phyloP scores from a whole-genome alignment of 2,888 invertebrate species.

The Acronicta psi region DNA sequence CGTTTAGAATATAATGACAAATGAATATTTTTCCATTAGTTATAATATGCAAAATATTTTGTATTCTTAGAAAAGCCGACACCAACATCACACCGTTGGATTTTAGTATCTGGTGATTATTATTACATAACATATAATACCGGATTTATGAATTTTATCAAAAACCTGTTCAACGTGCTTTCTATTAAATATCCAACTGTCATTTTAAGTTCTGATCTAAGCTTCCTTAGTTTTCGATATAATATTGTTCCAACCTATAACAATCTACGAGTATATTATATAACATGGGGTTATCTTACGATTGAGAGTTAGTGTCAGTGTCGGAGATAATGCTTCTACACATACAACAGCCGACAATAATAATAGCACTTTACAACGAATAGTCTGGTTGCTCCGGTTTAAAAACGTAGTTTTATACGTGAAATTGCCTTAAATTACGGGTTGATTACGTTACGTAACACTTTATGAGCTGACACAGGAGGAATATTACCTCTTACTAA shows the following conservation, averaged over 20 bases:
- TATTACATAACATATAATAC: slow-evolving; percentile 47
- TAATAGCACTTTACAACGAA: slow-evolving; percentile 17
- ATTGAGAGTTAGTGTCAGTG: slow-evolving; percentile 41
- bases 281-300: slow-evolving; percentile 47
- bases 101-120: slow-evolving; percentile 35
- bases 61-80: slow-evolving; percentile 32
- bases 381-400: slow-evolving; percentile 42
- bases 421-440: slow-evolving; percentile 62
- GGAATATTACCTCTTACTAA: slow-evolving; percentile 29
- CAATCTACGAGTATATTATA: slow-evolving; percentile 23
- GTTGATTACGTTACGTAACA: slow-evolving; percentile 52
- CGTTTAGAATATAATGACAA: slow-evolving; percentile 41
- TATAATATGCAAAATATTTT: slow-evolving; percentile 21
- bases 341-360: slow-evolving; percentile 27
- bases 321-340: slow-evolving; percentile 39
- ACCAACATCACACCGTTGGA: slow-evolving; percentile 19
- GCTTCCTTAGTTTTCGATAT: slow-evolving; percentile 38
- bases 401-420: slow-evolving; percentile 46
- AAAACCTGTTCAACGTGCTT: slow-evolving; percentile 55
- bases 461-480: slow-evolving; percentile 26
- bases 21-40: slow-evolving; percentile 49
- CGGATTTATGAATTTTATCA: slow-evolving; percentile 39
- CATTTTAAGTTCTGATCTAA: slow-evolving; percentile 20
- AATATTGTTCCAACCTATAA: background rate
- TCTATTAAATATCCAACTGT: slow-evolving; percentile 42